Percentiles rank a stretch among this genome's conserved stretches.
These are phyloP conservation scores for Heliconius charithonia DNA, from an alignment of 2,888 invertebrate species.

Conservation along the genomic window DNA sequence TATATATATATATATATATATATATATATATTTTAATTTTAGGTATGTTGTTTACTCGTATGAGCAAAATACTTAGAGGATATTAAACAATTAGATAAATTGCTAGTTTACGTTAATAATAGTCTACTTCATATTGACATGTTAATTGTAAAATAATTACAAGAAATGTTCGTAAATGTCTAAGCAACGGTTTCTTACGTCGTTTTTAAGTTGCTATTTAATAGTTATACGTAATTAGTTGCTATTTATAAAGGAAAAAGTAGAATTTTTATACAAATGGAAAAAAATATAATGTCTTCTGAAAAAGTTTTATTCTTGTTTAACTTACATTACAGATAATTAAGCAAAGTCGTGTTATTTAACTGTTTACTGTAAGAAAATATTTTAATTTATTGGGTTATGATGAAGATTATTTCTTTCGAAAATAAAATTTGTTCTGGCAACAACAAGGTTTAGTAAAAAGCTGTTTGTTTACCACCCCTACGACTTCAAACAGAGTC, in stretches of 20 bases:
- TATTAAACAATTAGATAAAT: background rate
- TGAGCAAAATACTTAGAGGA: background rate
- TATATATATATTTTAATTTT: too few relatives aligned
- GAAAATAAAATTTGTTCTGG: background rate
- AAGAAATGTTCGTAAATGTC: background rate
- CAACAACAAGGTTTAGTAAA: background rate
- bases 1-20: too few relatives aligned
- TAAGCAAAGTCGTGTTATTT: background rate
- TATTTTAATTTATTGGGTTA: background rate
- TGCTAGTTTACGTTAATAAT: background rate
- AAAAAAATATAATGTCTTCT: background rate
- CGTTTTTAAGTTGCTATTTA: background rate
- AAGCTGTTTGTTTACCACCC: background rate
- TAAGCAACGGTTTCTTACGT: background rate
- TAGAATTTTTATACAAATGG: background rate
- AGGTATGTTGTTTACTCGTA: too few relatives aligned
- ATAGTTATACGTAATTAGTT: background rate
- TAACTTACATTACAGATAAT: background rate
- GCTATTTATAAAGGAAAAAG: background rate
- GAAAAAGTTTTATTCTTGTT: background rate
- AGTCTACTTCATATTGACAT: background rate
- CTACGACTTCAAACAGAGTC: background rate
- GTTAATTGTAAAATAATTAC: slow-evolving; percentile 3
- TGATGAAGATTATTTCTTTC: background rate
- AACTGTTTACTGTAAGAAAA: background rate